Evolutionary conservation across 2,797 vertebrate species (phyloP).

Genomic region (Microtus agrestis): DNA sequence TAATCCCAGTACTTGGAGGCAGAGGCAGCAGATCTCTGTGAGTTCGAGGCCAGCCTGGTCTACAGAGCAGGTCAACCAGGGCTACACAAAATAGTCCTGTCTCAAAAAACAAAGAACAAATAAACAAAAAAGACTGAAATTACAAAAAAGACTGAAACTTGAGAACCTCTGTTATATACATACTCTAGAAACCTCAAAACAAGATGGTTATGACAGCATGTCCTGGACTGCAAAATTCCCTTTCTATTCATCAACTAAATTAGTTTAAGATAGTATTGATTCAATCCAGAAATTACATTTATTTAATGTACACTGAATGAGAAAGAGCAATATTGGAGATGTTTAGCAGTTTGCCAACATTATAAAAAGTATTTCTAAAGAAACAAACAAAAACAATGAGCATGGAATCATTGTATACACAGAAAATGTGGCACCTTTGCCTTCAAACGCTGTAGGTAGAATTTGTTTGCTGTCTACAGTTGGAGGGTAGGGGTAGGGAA

Average conservation of each 20-base stretch:
- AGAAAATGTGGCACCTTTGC: not conserved
- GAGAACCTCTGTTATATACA: not conserved
- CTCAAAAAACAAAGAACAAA: not conserved
- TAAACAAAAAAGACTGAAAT: not conserved
- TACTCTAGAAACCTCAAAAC: slow-evolving; percentile 12
- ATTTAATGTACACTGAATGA: slow-evolving; percentile 30
- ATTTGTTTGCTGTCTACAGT: not conserved
- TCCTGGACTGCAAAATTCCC: not conserved
- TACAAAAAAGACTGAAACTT: not conserved
- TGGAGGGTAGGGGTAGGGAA: not conserved
- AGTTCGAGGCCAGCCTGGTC: not conserved
- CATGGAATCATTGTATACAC: not conserved
- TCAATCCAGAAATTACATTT: slow-evolving; percentile 4
- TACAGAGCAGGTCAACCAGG: not conserved
- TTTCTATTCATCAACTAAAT: not conserved
- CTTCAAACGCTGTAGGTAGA: not conserved
- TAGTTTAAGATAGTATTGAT: slow-evolving; percentile 30
- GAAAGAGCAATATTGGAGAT: not conserved
- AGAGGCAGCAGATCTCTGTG: not conserved
- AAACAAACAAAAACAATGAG: not conserved
- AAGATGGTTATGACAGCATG: not conserved
- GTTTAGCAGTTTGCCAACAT: slow-evolving; percentile 16
- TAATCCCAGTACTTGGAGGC: not conserved
- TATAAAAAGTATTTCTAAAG: not conserved
- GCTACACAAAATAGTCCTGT: not conserved